phyloP scores from a whole-genome alignment of 2,113 vertebrate species.

The Hassar affinis region DNA sequence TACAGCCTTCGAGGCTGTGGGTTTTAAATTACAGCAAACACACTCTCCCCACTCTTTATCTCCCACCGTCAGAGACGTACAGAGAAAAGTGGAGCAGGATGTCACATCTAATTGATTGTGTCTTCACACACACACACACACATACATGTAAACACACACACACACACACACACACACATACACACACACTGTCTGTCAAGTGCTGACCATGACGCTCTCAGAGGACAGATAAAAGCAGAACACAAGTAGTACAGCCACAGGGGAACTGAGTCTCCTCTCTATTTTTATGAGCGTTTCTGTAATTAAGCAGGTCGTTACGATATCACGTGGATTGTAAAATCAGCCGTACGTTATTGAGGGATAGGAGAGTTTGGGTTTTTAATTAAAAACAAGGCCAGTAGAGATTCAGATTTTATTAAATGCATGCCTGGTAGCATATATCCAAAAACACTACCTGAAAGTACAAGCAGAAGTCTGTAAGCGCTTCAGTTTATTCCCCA shows the following conservation, averaged over 20 bases:
- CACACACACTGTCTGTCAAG: not conserved
- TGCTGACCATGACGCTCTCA: not conserved
- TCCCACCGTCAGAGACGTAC: conserved; percentile 31
- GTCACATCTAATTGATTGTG: conserved; percentile 34
- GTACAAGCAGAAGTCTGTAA: too few species aligned
- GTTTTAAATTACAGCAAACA: conserved; percentile 44
- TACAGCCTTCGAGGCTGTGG: conserved; percentile 35
- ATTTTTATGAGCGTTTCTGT: not conserved
- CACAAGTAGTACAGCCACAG: not conserved
- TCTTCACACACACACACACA: too few species aligned
- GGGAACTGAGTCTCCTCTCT: not conserved
- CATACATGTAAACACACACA: too few species aligned
- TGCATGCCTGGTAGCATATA: not conserved
- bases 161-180: conserved; percentile 12
- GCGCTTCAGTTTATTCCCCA: not conserved
- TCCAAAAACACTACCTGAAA: not conserved
- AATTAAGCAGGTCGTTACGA: not conserved
- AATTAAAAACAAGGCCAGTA: too few species aligned
- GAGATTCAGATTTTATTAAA: too few species aligned
- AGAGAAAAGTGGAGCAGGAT: conserved; percentile 34
- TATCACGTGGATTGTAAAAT: not conserved
- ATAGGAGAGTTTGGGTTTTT: not conserved
- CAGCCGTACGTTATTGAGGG: not conserved
- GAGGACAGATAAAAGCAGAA: conserved; percentile 17
- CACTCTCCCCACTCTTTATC: conserved; percentile 14